Conservation (phyloP, 2,888 invertebrate genomes). For the Drosophila paramelanica region DNA sequence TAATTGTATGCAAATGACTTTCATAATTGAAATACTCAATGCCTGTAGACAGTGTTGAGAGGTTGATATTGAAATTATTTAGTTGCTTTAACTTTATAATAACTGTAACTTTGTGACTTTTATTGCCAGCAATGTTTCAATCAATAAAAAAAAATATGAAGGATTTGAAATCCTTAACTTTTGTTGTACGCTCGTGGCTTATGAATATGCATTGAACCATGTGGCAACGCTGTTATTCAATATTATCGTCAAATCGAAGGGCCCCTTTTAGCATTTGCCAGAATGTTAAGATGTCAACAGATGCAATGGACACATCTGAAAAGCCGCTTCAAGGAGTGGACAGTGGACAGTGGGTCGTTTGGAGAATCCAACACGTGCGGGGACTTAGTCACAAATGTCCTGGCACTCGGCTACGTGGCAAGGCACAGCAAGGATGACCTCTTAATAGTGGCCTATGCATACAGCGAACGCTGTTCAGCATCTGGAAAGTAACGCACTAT, state of each 20-base stretch:
- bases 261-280: not conserved
- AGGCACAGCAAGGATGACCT: too few relatives aligned
- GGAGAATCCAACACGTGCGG: conserved; percentile 24
- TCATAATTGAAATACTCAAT: not conserved
- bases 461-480: conserved; percentile 13
- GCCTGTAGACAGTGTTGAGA: too few relatives aligned
- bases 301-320: conserved; percentile 32
- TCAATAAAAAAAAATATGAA: conserved; percentile 1
- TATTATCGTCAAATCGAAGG: not conserved
- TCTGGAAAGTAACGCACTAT: conserved; percentile 17
- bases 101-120: too few relatives aligned
- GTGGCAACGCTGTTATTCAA: not conserved
- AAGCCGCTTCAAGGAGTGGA: conserved; percentile 16
- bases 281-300: conserved; percentile 2
- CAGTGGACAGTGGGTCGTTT: not conserved
- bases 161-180: not conserved
- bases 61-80: too few relatives aligned
- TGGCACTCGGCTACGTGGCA: not conserved
- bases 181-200: not conserved
- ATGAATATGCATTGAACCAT: not conserved
- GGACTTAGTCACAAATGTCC: conserved; percentile 15
- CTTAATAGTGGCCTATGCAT: conserved; percentile 21
- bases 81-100: too few relatives aligned
- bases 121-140: not conserved
- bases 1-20: not conserved